Conservation (phyloP, 2,113 vertebrate species). For the Plectropomus leopardus region DNA sequence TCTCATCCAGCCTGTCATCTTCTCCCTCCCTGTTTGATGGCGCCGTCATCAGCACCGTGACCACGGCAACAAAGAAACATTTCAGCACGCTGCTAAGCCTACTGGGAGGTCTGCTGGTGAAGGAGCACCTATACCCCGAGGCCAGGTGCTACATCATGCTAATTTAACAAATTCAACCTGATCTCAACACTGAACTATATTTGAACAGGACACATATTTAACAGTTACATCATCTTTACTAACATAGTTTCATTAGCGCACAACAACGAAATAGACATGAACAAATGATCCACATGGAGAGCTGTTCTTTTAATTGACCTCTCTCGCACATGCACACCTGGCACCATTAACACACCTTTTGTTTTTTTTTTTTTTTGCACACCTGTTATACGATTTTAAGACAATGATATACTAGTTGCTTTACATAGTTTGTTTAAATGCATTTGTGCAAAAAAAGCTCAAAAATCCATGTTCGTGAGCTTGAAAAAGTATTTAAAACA, state of each 20-base stretch:
- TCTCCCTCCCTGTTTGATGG: conserved; percentile 97
- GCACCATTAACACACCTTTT: too few relatives aligned
- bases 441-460: too few relatives aligned
- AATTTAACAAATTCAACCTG: background rate
- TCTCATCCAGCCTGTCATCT: conserved; percentile 97
- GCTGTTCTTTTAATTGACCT: too few relatives aligned
- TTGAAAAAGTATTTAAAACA: background rate
- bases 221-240: background rate
- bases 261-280: background rate
- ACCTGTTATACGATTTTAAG: too few relatives aligned
- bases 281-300: too few relatives aligned
- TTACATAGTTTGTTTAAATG: background rate
- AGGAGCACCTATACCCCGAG: conserved; percentile 92
- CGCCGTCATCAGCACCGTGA: conserved; percentile 98
- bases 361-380: too few relatives aligned
- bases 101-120: conserved; percentile 91
- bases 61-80: conserved; percentile 98
- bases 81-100: conserved; percentile 95
- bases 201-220: background rate
- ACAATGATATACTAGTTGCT: background rate
- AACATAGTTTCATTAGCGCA: background rate
- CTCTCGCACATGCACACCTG: too few relatives aligned
- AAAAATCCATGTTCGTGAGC: background rate
- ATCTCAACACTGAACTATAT: background rate
- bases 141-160: conserved; percentile 85